phyloP scores from a whole-genome alignment of 2,113 vertebrate species.

The Aspidoscelis tigris region DNA sequence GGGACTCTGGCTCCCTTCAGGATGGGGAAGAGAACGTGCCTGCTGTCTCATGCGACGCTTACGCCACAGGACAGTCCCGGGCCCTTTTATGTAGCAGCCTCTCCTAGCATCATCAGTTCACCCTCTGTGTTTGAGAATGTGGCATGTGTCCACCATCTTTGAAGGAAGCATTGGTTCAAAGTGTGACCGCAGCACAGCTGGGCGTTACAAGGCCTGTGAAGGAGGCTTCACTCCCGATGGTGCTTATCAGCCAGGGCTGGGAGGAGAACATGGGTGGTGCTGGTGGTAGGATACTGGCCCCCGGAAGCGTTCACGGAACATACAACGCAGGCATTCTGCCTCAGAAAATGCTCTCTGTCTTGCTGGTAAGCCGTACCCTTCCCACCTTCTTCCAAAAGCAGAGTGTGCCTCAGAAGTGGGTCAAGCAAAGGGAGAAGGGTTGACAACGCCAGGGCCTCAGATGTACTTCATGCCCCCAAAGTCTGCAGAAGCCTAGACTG shows the following conservation, averaged over 20 bases:
- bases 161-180: constrained; percentile 32
- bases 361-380: too few relatives aligned
- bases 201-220: constrained; percentile 16
- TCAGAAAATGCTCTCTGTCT: background rate
- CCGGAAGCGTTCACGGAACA: background rate
- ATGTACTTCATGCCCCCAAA: background rate
- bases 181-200: constrained; percentile 49
- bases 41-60: constrained; percentile 65
- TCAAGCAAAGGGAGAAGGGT: background rate
- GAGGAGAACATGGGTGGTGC: background rate
- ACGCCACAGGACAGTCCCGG: constrained; percentile 47
- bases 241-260: background rate
- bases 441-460: background rate
- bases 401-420: background rate
- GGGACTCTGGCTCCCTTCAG: constrained; percentile 63
- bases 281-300: background rate
- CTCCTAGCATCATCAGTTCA: constrained; percentile 77
- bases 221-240: background rate
- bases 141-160: constrained; percentile 72
- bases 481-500: background rate
- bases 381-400: background rate
- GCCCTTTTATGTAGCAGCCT: constrained; percentile 70
- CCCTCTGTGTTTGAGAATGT: constrained; percentile 81
- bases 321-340: background rate
- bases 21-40: constrained; percentile 58